Base-by-base conservation (phyloP, 2,797 vertebrate genomes). In the Fistularia commersonii region DNA sequence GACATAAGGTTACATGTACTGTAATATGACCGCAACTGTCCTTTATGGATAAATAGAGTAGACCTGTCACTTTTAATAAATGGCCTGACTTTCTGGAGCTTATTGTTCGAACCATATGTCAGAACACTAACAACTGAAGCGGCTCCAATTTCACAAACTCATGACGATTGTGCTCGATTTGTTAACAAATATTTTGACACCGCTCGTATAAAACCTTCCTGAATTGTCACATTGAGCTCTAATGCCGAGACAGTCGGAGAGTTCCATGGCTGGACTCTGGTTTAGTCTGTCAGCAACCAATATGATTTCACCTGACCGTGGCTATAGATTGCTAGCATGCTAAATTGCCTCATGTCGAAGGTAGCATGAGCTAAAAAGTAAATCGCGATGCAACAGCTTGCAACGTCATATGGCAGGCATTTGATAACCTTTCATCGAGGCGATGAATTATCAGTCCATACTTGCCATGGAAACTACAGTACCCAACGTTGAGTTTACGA, bases 261-360 rank as follows among this genome's bases (percentile, higher is more conserved):
- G 60, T 76, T 75, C 79, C 40, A 48, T 83, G 74, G 66, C 80
- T 69, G 3, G 11, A 5, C 7, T 8, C 12, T n/a, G 40, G 52
- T 73, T 54, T 71, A 48, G 50, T 80, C 82, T 65, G 80, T 87
- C 85, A 88, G 84, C 83, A 55, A 35, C 39, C 57, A 58, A 57
- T 38, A 69, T 57, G 79, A 77, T 71, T 80, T 76, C 71, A 77
- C 72, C 56, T 32, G 45, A 70, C 6, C 47, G 69, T 38, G 45
- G 81, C 82, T 85, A 75, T 74, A 79, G 60, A 67, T 66, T 12
- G 69, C 74, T 69, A 79, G 70, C 79, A 59, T 32, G 78, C 81
- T 80, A 78, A 55, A 44, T 57, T n/a, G 55, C 74, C 68, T 64
- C 76, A 74, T 72, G 73, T 44, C 41, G 5, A 51, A 57, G 12